Base-by-base conservation (phyloP, 2,888 invertebrate species). In the Pogonocherus hispidulus region DNA sequence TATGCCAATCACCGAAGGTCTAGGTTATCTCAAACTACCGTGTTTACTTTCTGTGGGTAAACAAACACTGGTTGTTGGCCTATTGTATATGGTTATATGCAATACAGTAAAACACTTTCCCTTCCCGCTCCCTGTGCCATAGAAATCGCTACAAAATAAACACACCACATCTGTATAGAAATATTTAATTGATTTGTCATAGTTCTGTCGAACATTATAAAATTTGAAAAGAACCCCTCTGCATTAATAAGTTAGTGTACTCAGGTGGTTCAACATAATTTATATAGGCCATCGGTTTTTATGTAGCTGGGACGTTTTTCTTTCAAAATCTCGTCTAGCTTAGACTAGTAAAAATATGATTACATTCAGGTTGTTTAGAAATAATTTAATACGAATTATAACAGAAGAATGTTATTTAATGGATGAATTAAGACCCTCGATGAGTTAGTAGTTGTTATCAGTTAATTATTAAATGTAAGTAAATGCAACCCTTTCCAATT, bases 181-280 rank as follows among this genome's bases (percentile, higher is more conserved):
- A 74, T 67, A 71, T 75, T 72, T 76, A 78, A 79, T 78, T 78
- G 78, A 78, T 78, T 78, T 78, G 78, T 78, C 78, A 78, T 75
- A 78, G 76, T 73, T 70, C 68, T 69, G 73, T 75, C 74, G 69
- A 68, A 74, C 69, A 73, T 71, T 71, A 69, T 41, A 37, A 55
- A 65, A 66, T 63, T 60, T 63, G 23, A 52, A 66, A 35, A 32
- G 66, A 57, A 62, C 63, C 68, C 66, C 55, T 51, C 47, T 44
- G 59, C 60, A 55, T 59, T 66, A 68, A 49, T 66, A 41, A 56
- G 64, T 57, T 20, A 47, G 69, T 71, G 69, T 71, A 67, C 71
- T 71, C 71, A 71, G 71, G 71, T 71, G 71, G 60, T 59, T 22
- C n/a, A 32, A 57, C 41, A 59, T 59, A 46, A 59, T 55, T 37